Evolutionary conservation across 2,113 vertebrate species (phyloP).

Genomic region (Redunca redunca): DNA sequence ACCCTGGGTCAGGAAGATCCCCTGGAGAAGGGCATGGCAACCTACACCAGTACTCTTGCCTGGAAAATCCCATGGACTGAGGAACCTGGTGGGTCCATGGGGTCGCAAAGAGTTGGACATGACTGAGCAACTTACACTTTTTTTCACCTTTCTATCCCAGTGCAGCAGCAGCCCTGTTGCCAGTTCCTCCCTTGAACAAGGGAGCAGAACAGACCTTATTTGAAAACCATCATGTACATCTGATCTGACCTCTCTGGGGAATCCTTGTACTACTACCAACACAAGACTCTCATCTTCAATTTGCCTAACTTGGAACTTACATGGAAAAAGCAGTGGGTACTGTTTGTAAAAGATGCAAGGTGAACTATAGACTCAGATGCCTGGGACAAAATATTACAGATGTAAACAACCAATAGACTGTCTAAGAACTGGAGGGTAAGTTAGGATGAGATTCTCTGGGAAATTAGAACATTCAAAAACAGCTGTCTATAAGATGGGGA

Average conservation of each 20-base stretch:
- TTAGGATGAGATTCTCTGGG: not conserved
- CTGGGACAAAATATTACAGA: not conserved
- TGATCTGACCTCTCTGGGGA: not conserved
- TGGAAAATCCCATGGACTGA: not conserved
- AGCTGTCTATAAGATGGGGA: not conserved
- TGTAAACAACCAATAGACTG: not conserved
- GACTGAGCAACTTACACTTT: not conserved
- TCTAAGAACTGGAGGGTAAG: not conserved
- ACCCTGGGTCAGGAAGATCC: not conserved
- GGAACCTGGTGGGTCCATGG: not conserved
- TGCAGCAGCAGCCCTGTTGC: not conserved
- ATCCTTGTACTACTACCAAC: not conserved
- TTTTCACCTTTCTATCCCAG: not conserved
- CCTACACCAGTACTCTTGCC: not conserved
- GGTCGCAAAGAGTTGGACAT: not conserved
- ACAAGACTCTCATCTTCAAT: not conserved
- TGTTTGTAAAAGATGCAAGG: not conserved
- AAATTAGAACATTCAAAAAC: not conserved
- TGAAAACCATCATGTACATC: not conserved
- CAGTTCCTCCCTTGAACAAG: not conserved
- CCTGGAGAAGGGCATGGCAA: not conserved
- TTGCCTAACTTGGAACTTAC: not conserved
- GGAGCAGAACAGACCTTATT: not conserved
- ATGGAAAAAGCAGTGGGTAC: not conserved
- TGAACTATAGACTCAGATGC: not conserved